Evolutionary conservation across 1,140 invertebrate species (phyloP).

Genomic region (Telenomus remus): DNA sequence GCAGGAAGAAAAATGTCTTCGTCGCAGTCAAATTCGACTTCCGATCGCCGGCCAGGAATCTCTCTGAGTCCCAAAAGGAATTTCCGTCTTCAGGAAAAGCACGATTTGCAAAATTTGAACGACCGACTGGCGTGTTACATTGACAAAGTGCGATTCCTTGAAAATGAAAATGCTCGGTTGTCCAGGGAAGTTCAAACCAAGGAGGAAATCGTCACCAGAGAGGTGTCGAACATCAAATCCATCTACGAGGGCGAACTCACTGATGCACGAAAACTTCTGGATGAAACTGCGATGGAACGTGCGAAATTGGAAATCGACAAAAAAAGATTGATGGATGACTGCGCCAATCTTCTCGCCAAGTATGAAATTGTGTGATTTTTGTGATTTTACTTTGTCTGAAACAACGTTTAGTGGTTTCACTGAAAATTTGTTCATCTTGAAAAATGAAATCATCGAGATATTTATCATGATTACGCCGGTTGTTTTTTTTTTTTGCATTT

Average conservation of each 20-base stretch:
- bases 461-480: no score
- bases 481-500: no score
- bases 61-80: no score
- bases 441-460: no score
- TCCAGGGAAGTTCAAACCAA: constrained; percentile 87
- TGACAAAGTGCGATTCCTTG: constrained; percentile 92
- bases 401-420: no score
- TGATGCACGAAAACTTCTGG: constrained; percentile 89
- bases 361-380: constrained; percentile 71
- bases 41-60: no score
- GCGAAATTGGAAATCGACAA: constrained; percentile 93
- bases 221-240: constrained; percentile 90
- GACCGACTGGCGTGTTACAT: constrained; percentile 97
- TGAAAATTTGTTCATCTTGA: no score
- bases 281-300: constrained; percentile 92
- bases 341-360: constrained; percentile 89
- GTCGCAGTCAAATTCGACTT: no score
- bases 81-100: constrained; percentile 94
- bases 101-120: constrained; percentile 94
- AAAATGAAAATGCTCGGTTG: constrained; percentile 92
- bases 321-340: constrained; percentile 89
- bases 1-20: no score
- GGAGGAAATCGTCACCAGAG: constrained; percentile 88
- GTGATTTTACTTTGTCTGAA: not conserved
- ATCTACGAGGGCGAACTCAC: constrained; percentile 94